Percentiles rank a stretch among this genome's conserved stretches.
phyloP scores from a whole-genome alignment of 2,888 invertebrate species.

The Phorcus lineatus region DNA sequence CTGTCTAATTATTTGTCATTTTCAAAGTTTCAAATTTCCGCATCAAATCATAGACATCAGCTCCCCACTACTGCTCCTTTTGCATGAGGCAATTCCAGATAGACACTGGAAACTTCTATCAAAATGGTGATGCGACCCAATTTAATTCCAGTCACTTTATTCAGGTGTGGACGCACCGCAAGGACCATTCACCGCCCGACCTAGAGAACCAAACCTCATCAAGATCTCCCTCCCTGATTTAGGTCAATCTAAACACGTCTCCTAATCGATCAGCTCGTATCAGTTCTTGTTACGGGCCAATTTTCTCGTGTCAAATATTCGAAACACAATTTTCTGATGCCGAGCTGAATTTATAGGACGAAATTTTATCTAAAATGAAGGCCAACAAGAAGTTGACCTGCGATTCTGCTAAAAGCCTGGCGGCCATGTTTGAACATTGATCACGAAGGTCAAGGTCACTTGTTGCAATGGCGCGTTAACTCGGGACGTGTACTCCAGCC shows the following conservation, averaged over 20 bases:
- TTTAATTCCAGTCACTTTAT: too few relatives aligned
- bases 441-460: not conserved
- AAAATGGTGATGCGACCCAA: too few relatives aligned
- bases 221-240: not conserved
- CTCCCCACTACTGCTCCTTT: too few relatives aligned
- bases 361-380: not conserved
- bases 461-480: not conserved
- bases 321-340: conserved; percentile 16
- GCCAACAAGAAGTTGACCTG: conserved; percentile 5
- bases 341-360: not conserved
- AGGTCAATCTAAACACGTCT: not conserved
- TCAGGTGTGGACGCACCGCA: too few relatives aligned
- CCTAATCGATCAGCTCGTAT: not conserved
- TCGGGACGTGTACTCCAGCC: not conserved
- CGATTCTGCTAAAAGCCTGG: not conserved
- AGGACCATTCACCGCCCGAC: too few relatives aligned
- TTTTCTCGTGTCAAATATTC: conserved; percentile 17
- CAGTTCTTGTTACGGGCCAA: conserved; percentile 2
- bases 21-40: too few relatives aligned
- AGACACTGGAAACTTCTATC: too few relatives aligned
- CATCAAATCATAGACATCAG: too few relatives aligned
- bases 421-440: not conserved
- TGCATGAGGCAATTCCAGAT: too few relatives aligned
- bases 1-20: too few relatives aligned
- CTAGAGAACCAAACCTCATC: too few relatives aligned